Evolutionary conservation across 2,797 vertebrate species (phyloP).

Genomic region (Vipera latastei): DNA sequence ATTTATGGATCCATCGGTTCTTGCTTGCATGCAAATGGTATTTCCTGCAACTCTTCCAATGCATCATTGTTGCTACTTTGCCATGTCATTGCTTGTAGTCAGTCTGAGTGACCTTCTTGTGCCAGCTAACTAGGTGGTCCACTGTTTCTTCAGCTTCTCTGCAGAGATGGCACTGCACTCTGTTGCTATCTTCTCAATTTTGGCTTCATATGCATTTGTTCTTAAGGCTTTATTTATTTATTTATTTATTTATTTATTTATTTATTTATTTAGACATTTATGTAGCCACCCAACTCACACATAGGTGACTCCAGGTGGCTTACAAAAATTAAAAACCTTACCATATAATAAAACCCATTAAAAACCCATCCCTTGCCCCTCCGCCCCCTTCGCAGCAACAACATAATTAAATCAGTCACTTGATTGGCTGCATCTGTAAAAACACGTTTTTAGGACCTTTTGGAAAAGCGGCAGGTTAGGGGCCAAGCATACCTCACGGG

Average conservation of each 20-base stretch:
- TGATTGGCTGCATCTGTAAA: not conserved
- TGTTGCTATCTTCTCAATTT: not conserved
- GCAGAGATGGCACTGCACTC: not conserved
- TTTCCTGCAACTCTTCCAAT: not conserved
- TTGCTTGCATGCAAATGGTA: not conserved
- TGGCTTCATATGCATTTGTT: not conserved
- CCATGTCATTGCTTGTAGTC: not conserved
- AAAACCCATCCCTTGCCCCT: not conserved
- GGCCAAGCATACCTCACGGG: not conserved
- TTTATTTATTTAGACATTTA: not conserved
- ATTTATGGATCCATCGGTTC: not conserved
- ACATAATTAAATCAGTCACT: not conserved
- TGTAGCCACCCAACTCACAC: not conserved
- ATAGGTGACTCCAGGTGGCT: not conserved
- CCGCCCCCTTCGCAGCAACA: not conserved
- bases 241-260: too few species aligned
- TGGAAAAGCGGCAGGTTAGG: not conserved
- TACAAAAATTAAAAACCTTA: not conserved
- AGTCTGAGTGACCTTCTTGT: not conserved
- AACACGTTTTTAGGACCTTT: not conserved
- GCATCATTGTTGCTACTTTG: not conserved
- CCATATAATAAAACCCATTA: not conserved
- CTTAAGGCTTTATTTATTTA: not conserved
- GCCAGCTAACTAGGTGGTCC: not conserved
- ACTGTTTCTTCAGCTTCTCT: not conserved